Evolutionary conservation across 1,140 invertebrate species (phyloP), one percentile per base, ranked within the genome.

Genomic region (Leptinotarsa undecemlineata): DNA sequence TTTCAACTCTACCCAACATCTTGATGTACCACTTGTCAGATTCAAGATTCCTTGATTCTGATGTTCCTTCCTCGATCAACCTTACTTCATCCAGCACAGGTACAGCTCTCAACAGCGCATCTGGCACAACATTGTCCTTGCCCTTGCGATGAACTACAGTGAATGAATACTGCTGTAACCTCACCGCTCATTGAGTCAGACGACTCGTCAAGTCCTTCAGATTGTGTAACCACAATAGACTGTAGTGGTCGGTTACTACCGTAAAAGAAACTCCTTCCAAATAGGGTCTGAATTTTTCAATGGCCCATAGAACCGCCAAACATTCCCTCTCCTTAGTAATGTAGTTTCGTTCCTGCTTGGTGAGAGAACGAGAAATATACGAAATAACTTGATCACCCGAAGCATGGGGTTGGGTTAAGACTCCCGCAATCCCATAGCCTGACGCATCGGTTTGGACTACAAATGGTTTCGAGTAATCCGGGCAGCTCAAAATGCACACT

Each of bases 161-260:
- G 19, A 23, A 72, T 4, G 20, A 11, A 20, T 21, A 74, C 6
- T n/a, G 64, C 21, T 69, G 19, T 1, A 74, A 48, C 3, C 72
- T 57, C n/a, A 72, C 11, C 1, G 60, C 71, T 23, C 71, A 72
- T 13, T 61, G 51, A 0, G 21, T 69, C 15, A 81, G 57, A 61
- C 79, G 57, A 1, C 73, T 74, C 3, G 23, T 26, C 48, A 68
- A 81, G 57, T 84, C 75, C 66, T 84, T 85, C 0, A 84, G 72
- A 1, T 80, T 80, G 13, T 80, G 66, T 87, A 8, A 83, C 51
- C 2, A 87, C 79, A 3, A 63, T 82, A 66, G 87, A 87, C 13
- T 82, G 71, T 15, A 77, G 77, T 15, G 82, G 84, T 62, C 82
- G 69, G 6, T 33, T 0, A 33, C 26, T 6, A 33, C 26, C 1